Base-by-base conservation (phyloP, 2,888 invertebrate species). In the Monopis laevigella region DNA sequence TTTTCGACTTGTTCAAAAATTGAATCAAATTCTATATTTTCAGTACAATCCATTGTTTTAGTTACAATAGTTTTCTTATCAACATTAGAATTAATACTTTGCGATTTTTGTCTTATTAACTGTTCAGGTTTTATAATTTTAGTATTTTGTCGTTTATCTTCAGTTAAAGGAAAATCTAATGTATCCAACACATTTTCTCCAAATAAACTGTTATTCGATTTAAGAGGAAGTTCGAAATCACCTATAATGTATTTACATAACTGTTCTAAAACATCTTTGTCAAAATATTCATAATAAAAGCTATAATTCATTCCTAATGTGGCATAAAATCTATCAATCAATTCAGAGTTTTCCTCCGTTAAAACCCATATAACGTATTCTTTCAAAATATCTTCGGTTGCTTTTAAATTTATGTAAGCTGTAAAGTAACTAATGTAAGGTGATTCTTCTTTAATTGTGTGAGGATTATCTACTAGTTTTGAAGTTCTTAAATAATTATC, bases 241-340 rank as follows among this genome's bases (percentile, higher is more conserved):
- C 81, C 82, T 35, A 81, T 71, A 18, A 82, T 62, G 42, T 81
- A 67, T 56, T 68, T 72, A 40, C 77, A 82, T 41, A 84, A 55
- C 47, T 65, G 69, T 29, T 82, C 82, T 26, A 87, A 50, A 2
- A 84, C 74, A 1, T 77, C 62, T 45, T 78, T 72, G 48, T 86
- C 84, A 40, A 86, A 74, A 0, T 61, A 50, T 48, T 82, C 75
- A 52, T 85, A 86, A 51, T 83, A 84, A 58, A 88, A 69, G 11
- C 82, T 78, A 46, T 85, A 84, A 51, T 84, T 84, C 32, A 86
- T 69, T 6, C 84, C 85, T 50, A 84, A 65, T 5, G 69, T 65
- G 2, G 82, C 71, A 54, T 87, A 88, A 62, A 85, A 86, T 48
- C 74, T 63, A 48, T 86, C 85, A 26, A 87, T 64, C 5, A 82